Conservation (phyloP, 2,113 vertebrate genomes). For the Podocnemis expansa region DNA sequence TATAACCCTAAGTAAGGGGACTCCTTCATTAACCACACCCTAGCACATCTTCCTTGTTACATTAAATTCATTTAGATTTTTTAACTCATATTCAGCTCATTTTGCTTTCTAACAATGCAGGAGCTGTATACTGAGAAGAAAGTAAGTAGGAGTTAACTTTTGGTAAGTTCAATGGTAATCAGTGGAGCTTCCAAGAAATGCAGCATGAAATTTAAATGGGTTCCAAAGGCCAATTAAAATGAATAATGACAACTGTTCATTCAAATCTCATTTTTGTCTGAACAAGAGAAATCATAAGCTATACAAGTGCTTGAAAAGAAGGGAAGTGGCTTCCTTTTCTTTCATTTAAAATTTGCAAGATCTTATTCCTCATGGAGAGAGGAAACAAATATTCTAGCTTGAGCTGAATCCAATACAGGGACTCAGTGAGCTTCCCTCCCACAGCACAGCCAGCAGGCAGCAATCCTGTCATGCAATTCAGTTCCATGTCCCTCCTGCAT, state of each 20-base stretch:
- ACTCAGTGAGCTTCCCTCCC: neutral
- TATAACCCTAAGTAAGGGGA: neutral
- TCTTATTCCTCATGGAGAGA: neutral
- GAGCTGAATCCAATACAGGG: neutral
- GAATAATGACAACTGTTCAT: constrained; percentile 56
- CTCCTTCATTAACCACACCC: neutral
- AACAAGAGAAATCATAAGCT: constrained; percentile 12
- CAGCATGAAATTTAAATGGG: constrained; percentile 52
- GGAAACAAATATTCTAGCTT: accelerated
- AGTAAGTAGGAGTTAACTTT: neutral
- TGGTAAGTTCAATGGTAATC: constrained; percentile 41
- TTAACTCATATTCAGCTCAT: constrained; percentile 36
- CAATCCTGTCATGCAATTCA: neutral
- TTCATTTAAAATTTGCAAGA: accelerated
- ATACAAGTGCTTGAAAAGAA: constrained; percentile 1
- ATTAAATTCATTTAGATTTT: constrained; percentile 41
- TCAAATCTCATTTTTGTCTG: constrained; percentile 47
- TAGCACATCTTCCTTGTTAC: neutral
- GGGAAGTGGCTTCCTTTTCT: neutral
- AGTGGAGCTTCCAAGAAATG: constrained; percentile 43
- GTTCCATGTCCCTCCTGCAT: accelerated
- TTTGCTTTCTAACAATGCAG: constrained; percentile 35
- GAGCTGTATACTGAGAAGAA: neutral
- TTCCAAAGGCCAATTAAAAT: constrained; percentile 52
- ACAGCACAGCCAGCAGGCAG: accelerated